Conservation (phyloP, 2,113 vertebrate species). For the Perognathus longimembris region DNA sequence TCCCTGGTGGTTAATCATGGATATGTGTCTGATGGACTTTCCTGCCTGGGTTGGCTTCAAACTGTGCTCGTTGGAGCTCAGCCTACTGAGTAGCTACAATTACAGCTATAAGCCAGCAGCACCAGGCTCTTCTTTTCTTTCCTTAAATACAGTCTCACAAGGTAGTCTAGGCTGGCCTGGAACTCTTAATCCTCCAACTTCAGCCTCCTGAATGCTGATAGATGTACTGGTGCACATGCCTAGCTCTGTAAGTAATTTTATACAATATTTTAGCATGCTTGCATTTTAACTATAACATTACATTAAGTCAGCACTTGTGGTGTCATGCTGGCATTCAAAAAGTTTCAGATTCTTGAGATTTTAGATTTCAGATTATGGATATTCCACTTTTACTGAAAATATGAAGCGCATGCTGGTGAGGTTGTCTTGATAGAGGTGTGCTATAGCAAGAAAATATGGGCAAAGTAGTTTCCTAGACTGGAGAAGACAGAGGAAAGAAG, state of each 20-base stretch:
- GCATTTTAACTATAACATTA: neutral
- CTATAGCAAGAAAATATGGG: neutral
- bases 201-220: no score
- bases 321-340: neutral
- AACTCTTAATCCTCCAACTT: no score
- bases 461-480: neutral
- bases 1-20: no score
- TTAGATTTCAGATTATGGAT: neutral
- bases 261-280: neutral
- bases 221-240: no score
- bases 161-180: no score
- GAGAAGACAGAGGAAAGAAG: neutral
- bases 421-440: neutral
- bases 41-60: no score
- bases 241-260: neutral
- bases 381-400: neutral
- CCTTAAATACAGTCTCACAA: no score
- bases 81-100: no score
- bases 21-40: no score
- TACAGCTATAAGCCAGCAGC: no score
- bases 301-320: neutral
- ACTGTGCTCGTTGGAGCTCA: no score
- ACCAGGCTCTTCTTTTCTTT: no score
- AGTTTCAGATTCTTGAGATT: neutral
- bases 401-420: neutral